Conservation (phyloP, 2,113 vertebrate species). For the Sula dactylatra region DNA sequence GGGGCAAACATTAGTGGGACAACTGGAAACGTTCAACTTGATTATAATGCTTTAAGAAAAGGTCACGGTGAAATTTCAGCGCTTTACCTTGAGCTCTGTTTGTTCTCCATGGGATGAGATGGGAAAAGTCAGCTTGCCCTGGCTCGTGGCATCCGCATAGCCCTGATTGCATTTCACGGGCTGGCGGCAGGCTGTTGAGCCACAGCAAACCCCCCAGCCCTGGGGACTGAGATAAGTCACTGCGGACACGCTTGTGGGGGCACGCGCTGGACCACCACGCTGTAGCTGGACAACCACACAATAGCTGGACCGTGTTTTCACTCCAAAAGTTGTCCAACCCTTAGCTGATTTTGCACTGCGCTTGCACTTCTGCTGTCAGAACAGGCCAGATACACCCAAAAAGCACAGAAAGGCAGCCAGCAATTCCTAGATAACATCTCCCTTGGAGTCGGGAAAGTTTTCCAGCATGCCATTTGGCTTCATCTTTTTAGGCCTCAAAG, state of each 20-base stretch:
- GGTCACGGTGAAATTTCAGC: slow-evolving; percentile 74
- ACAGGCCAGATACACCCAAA: not conserved
- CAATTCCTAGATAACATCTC: slow-evolving; percentile 13
- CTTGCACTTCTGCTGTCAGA: not conserved
- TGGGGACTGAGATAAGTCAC: not conserved
- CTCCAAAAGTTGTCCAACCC: not conserved
- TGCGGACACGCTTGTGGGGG: not conserved
- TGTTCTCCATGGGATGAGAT: slow-evolving; percentile 46
- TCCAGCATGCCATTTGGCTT: not conserved
- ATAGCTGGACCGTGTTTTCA: not conserved
- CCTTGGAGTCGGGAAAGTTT: not conserved
- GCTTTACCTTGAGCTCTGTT: slow-evolving; percentile 75
- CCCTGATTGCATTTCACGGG: slow-evolving; percentile 50
- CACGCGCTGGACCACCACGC: not conserved
- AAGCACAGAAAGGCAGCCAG: not conserved
- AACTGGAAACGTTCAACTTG: slow-evolving; percentile 79
- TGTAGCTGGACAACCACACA: not conserved
- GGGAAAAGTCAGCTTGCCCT: slow-evolving; percentile 50
- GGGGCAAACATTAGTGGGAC: slow-evolving; percentile 74
- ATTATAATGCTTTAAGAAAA: slow-evolving; percentile 83
- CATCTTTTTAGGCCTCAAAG: not conserved
- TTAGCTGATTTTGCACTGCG: not conserved
- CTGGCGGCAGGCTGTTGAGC: slow-evolving; percentile 3
- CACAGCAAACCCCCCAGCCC: not conserved
- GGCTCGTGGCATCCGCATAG: not conserved